Conservation (phyloP, 2,888 invertebrate species). For the Watsonalla binaria region DNA sequence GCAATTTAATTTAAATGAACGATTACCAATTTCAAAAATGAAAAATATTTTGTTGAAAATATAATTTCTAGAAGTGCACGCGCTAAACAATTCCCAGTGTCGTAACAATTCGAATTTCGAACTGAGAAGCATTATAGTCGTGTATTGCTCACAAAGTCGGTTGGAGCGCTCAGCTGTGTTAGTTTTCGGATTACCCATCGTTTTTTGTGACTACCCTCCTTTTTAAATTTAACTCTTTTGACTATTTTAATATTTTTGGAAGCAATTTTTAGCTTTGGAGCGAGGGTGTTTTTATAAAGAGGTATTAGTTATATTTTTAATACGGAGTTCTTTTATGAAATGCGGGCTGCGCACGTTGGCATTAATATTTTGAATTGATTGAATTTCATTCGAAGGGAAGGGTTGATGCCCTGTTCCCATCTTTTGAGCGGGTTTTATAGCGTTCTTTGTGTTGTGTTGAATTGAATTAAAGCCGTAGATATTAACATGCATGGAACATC, state of each 20-base stretch:
- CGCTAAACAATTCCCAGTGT: not conserved
- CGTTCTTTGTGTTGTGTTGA: not conserved
- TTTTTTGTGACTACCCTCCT: conserved; percentile 57
- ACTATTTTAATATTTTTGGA: conserved; percentile 77
- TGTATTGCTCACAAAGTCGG: conserved; percentile 27
- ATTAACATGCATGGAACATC: not conserved
- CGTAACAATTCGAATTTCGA: not conserved
- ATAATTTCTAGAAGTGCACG: not conserved
- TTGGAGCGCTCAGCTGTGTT: conserved; percentile 70
- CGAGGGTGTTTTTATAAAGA: conserved; percentile 61
- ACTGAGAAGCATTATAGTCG: conserved; percentile 17
- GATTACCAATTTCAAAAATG: too few species aligned
- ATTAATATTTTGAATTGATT: conserved; percentile 48
- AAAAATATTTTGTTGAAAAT: not conserved
- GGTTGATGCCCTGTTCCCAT: conserved; percentile 17
- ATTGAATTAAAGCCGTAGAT: not conserved
- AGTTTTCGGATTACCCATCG: conserved; percentile 63
- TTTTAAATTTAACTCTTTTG: conserved; percentile 78
- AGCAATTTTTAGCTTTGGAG: conserved; percentile 62
- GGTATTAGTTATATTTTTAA: conserved; percentile 48
- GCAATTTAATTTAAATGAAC: too few species aligned
- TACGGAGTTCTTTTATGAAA: conserved; percentile 32
- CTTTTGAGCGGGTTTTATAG: not conserved
- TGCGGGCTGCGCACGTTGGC: conserved; percentile 56
- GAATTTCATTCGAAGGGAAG: conserved; percentile 35